Evolutionary conservation across 2,888 invertebrate genomes (phyloP).

Genomic region (Tanypteryx hageni): DNA sequence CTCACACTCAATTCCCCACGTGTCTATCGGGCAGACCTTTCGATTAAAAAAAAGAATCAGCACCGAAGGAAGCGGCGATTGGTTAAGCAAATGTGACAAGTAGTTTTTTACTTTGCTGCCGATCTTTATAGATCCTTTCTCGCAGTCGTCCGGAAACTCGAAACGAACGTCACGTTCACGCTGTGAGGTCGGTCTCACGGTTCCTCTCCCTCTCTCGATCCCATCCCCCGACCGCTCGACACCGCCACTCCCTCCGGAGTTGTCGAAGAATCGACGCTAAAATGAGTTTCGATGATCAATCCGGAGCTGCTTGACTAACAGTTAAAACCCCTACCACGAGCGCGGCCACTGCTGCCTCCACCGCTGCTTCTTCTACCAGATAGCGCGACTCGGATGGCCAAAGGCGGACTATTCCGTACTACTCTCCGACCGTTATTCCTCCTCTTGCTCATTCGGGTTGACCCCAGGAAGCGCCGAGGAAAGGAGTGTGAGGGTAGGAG

Average conservation of each 20-base stretch:
- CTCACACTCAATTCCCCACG: neutral
- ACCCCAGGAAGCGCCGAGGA: constrained; percentile 53
- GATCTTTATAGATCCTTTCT: neutral
- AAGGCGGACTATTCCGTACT: constrained; percentile 38
- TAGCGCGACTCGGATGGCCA: constrained; percentile 44
- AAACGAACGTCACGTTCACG: neutral
- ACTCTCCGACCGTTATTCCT: neutral
- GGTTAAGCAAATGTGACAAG: neutral
- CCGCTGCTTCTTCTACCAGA: neutral
- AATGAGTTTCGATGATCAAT: constrained; percentile 16
- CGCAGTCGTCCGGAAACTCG: constrained; percentile 4
- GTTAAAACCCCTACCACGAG: neutral
- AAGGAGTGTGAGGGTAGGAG: neutral
- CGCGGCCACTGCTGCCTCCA: neutral
- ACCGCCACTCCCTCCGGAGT: neutral
- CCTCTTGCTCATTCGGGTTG: constrained; percentile 51
- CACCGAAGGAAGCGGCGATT: neutral
- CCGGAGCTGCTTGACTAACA: constrained; percentile 19
- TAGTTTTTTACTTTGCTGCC: neutral
- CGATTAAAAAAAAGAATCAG: neutral
- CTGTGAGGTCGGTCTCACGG: constrained; percentile 27
- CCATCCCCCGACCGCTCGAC: neutral
- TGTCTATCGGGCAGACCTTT: neutral
- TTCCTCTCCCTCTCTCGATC: neutral
- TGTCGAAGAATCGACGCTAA: neutral